Conservation (phyloP, 2,888 invertebrate genomes). For the Sphaerophoria taeniata region DNA sequence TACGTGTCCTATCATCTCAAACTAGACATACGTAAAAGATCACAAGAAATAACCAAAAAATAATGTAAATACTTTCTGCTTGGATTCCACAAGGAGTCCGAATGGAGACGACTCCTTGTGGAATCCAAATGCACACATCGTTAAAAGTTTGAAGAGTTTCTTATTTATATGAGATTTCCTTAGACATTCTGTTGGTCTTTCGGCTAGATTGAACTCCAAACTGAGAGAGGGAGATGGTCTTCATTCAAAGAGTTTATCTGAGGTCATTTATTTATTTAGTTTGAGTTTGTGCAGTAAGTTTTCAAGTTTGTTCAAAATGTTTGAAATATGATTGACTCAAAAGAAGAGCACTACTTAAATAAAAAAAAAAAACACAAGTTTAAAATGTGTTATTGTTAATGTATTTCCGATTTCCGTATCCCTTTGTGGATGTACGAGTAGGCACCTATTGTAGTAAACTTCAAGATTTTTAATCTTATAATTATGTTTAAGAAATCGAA, state of each 20-base stretch:
- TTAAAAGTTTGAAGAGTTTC: slow-evolving; percentile 46
- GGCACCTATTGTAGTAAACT: no score
- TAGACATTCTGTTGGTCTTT: background rate
- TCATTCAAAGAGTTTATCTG: background rate
- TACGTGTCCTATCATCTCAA: background rate
- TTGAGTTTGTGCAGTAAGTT: no score
- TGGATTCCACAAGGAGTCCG: background rate
- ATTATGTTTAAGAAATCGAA: no score
- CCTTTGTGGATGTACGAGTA: no score
- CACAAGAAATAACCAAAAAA: slow-evolving; percentile 10
- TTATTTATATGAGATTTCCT: background rate
- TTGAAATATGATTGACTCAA: no score
- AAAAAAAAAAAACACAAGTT: no score
- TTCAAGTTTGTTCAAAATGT: no score
- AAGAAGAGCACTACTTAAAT: no score
- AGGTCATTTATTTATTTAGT: no score
- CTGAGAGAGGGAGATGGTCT: slow-evolving; percentile 6
- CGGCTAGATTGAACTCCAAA: slow-evolving; percentile 6
- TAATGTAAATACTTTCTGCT: slow-evolving; percentile 47
- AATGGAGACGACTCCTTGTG: background rate
- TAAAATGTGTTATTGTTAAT: no score
- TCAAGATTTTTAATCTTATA: no score
- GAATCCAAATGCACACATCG: slow-evolving; percentile 53
- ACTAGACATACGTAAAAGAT: background rate
- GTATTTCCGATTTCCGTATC: no score